phyloP scores from a whole-genome alignment of 2,888 invertebrate species.

The Pedicia rivosa region DNA sequence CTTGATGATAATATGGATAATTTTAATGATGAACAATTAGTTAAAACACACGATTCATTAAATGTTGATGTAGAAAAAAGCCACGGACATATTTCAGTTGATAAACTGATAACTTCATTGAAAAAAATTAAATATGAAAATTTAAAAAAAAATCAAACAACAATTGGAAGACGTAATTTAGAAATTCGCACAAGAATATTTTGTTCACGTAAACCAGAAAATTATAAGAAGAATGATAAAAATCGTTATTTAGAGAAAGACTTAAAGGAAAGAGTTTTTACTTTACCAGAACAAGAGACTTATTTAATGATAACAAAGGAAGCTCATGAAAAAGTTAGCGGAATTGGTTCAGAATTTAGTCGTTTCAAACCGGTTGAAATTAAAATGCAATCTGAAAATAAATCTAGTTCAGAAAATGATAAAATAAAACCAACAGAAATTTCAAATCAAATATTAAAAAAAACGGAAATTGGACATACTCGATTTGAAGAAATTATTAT shows the following conservation, averaged over 20 bases:
- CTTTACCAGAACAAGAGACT: conserved; percentile 3
- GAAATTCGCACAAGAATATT: conserved; percentile 27
- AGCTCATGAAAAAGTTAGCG: not conserved
- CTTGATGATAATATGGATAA: not conserved
- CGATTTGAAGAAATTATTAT: not conserved
- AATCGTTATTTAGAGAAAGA: too few species aligned
- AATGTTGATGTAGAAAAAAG: too few species aligned
- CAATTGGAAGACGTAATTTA: conserved; percentile 78
- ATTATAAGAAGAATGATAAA: not conserved
- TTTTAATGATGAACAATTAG: not conserved
- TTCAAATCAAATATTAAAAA: conserved; percentile 1
- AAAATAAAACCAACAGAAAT: conserved; percentile 1
- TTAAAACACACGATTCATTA: too few species aligned
- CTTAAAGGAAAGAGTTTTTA: conserved; percentile 4
- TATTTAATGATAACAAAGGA: conserved; percentile 4
- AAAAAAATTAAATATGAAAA: conserved; percentile 6
- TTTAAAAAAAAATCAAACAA: conserved; percentile 36
- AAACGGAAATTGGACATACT: not conserved
- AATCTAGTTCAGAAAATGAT: conserved; percentile 1
- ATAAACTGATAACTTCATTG: conserved; percentile 3
- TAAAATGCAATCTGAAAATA: too few species aligned
- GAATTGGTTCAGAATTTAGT: not conserved
- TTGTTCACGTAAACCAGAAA: conserved; percentile 24
- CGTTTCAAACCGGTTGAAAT: too few species aligned
- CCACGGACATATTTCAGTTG: conserved; percentile 1